These are phyloP conservation scores for Colletes latitarsis DNA, from an alignment of 1,140 invertebrate genomes.

Conservation along the genomic window DNA sequence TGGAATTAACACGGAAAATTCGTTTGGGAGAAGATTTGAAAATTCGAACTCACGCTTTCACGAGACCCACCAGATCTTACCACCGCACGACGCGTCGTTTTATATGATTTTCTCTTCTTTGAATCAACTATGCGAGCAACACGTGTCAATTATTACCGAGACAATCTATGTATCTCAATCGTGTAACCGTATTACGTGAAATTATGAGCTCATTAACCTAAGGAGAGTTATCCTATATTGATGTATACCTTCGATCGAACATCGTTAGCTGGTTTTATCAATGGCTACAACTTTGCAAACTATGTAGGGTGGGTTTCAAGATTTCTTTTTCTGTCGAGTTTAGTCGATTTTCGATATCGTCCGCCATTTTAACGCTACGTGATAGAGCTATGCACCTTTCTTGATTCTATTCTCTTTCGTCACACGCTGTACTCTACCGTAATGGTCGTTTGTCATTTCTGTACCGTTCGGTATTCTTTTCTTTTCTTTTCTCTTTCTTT, in stretches of 20 bases:
- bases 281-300: too few species aligned
- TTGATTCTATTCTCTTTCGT: slow-evolving; percentile 20
- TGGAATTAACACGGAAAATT: neutral
- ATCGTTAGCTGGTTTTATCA: neutral
- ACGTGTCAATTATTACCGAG: neutral
- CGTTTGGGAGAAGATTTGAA: neutral
- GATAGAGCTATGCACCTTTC: neutral
- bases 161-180: neutral
- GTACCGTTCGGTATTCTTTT: neutral
- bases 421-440: slow-evolving; percentile 45
- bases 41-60: slow-evolving; percentile 13
- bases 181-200: neutral
- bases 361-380: too few species aligned
- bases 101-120: neutral
- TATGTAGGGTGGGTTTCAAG: too few species aligned
- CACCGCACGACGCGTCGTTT: slow-evolving; percentile 22
- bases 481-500: slow-evolving; percentile 23
- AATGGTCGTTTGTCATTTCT: neutral
- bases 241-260: neutral
- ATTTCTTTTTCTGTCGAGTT: neutral
- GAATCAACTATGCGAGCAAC: neutral
- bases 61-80: slow-evolving; percentile 18
- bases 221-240: neutral
- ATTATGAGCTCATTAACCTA: neutral
- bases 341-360: neutral